Base-by-base conservation (phyloP, 2,113 vertebrate species). In the Paracanthobrama guichenoti region DNA sequence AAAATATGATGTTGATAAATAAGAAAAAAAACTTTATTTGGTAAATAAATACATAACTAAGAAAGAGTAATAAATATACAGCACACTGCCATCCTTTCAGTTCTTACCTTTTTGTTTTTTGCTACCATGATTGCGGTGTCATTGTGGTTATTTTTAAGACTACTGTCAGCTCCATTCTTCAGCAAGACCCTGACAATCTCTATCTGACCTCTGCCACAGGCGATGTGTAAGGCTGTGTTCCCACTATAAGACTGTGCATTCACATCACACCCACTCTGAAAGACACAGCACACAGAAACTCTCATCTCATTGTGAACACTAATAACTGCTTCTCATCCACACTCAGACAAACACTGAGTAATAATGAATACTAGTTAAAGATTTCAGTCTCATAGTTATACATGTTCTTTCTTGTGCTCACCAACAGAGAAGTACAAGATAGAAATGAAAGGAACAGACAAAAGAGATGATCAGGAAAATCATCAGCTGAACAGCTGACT, bases 141-240 rank as follows among this genome's bases (percentile, higher is more conserved):
- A 0, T 97, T 97, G 90, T 97, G 96, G 62, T 96, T 96, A 91
- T 97, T 97, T 92, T 97, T 97, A 81, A 97, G 90, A 86, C 95
- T 94, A 71, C 94, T 94, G 91, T 97, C 96, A 0, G 96, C 96
- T 20, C 97, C 96, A 12, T 93, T 96, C 78, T 94, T 95, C 57
- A 97, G 92, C 85, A 97, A 92, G 8, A 94, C 88, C 6, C 96
- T 88, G 73, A 95, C 94, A 0, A 94, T 94, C 42, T 96, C 96
- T 72, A 95, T 90, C 59, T 96, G 95, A 11, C 96, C 96, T 24
- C 96, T 93, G 18, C 96, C 96, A 2, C 96, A 95, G 4, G 96
- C 96, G 0, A 93, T 93, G 82, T 97, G 97, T 79, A 97, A 91
- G 0, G 97, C 96, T 0, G 96, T 97, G 92, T 96, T 97, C 53